Evolutionary conservation across 2,888 invertebrate species (phyloP), one percentile per base, ranked within the genome.

Genomic region (Pyrrhia umbra): DNA sequence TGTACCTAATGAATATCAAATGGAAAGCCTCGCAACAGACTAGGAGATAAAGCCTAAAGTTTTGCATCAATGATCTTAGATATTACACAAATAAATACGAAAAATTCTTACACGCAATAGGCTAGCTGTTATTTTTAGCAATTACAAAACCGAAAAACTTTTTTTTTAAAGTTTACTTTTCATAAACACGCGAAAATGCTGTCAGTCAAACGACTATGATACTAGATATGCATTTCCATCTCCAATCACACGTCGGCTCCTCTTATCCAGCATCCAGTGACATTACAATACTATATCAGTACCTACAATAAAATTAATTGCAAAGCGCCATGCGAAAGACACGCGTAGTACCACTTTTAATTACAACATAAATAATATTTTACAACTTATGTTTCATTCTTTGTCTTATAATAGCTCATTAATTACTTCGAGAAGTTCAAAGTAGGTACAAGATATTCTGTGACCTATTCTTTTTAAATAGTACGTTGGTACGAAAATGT

Each of bases 1-100:
- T 43, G 18, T 27, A 61, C 46, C 34, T 40, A 27, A 71, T 51
- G 16, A 13, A 21, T 51, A 34, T 46, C 64, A 63, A 71, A 46
- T n/a, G 51, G 21, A 39, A 40, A 70, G 34, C 18, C 50, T 23
- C 23, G 13, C n/a, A 30, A 20, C n/a, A 23, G 16, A 25, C 16
- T 4, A 0, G 2, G 23, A 43, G 27, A 64, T 64, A 39, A 27
- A 34, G 30, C 3, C 8, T n/a, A n/a, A 46, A 71, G 18, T 42
- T 49, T 42, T 20, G 20, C 13, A 20, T 21, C 13, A 20, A 42
- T 21, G 42, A 18, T 9, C 5, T 42, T 21, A 18, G 10, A 20
- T 42, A 20, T 18, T 20, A 20, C 18, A 18, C 6, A 10, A n/a
- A 13, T 5, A 5, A 20, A 20, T 42, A 18, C 10, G 5, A 20